phyloP scores from a whole-genome alignment of 2,113 vertebrate species.

The Chaetura pelagica region DNA sequence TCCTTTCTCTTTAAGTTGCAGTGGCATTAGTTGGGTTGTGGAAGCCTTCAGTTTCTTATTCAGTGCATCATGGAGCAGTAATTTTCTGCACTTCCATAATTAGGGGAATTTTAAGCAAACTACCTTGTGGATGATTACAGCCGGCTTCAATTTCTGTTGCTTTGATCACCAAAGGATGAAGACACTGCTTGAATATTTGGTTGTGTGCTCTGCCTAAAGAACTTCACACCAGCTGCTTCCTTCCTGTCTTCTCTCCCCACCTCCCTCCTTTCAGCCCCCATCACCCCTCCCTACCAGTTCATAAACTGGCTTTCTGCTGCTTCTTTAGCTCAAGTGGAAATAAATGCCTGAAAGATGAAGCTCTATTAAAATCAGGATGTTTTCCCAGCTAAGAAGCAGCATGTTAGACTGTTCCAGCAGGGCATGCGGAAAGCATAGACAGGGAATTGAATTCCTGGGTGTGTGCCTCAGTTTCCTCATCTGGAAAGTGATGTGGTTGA shows the following conservation, averaged over 20 bases:
- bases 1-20: background rate
- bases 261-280: background rate
- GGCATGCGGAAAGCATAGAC: background rate
- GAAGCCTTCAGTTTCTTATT: constrained; percentile 68
- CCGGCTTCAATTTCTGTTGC: constrained; percentile 71
- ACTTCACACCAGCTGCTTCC: background rate
- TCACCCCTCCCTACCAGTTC: background rate
- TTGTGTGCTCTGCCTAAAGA: constrained; percentile 32
- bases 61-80: constrained; percentile 50
- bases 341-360: background rate
- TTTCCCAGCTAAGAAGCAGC: background rate
- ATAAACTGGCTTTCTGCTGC: background rate
- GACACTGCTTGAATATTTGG: constrained; percentile 64
- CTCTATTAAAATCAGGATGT: background rate
- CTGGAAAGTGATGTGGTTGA: background rate
- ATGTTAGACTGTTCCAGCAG: background rate
- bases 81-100: constrained; percentile 79
- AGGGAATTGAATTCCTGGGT: background rate
- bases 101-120: constrained; percentile 79
- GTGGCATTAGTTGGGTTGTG: constrained; percentile 18
- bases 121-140: constrained; percentile 72
- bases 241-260: background rate
- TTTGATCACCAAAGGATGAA: constrained; percentile 74
- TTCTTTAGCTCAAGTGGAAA: background rate
- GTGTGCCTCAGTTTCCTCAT: background rate